These are phyloP conservation scores for Dendrocincla fuliginosa DNA, from an alignment of 2,797 vertebrate genomes.

Conservation along the genomic window DNA sequence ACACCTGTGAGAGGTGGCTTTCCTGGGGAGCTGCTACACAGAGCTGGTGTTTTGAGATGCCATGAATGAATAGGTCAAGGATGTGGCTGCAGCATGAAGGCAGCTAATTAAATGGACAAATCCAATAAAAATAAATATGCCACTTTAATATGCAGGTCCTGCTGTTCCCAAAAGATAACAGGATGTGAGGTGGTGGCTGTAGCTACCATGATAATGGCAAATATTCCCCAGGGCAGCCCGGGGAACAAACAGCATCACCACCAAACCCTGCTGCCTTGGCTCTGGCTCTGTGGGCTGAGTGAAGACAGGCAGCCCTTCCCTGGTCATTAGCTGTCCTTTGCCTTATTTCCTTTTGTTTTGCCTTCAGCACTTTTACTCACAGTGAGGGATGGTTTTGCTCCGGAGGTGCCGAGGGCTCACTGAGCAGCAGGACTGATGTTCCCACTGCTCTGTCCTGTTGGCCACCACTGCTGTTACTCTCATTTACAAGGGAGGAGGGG, in stretches of 20 bases:
- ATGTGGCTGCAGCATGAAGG: background rate
- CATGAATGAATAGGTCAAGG: background rate
- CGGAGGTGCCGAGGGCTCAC: background rate
- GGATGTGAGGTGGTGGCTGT: background rate
- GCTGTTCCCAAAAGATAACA: background rate
- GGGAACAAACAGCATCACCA: background rate
- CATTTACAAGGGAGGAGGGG: background rate
- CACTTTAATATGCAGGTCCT: background rate
- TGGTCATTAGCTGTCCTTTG: background rate
- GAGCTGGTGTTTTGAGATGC: background rate
- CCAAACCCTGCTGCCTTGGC: background rate
- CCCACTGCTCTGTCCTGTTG: rapidly evolving
- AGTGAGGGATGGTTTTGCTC: background rate
- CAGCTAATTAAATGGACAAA: slow-evolving; percentile 8
- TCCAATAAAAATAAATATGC: slow-evolving; percentile 1
- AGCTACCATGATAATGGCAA: background rate
- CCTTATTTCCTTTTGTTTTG: background rate
- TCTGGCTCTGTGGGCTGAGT: background rate
- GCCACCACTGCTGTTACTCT: background rate
- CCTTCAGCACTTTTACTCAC: background rate
- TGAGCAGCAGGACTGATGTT: background rate
- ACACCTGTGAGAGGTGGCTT: background rate
- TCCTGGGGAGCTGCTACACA: background rate
- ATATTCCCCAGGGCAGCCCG: background rate
- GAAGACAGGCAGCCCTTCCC: background rate